These are phyloP conservation scores for Ctenomys sociabilis DNA, from an alignment of 2,113 vertebrate genomes.

Conservation along the genomic window DNA sequence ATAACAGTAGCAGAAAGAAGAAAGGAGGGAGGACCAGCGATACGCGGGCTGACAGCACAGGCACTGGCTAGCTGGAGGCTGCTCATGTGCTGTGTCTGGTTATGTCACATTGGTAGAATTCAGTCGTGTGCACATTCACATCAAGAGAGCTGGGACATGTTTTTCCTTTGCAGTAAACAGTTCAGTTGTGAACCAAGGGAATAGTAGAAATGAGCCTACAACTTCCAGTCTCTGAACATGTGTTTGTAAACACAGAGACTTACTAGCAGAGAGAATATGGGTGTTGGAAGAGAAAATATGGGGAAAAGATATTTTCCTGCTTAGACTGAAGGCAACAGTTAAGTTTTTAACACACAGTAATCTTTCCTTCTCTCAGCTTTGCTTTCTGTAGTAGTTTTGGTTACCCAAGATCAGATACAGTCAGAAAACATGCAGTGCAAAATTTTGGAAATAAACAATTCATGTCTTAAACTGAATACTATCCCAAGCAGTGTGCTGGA, in stretches of 20 bases:
- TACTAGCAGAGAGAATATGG: neutral
- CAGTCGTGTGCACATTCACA: neutral
- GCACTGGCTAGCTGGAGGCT: neutral
- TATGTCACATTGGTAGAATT: neutral
- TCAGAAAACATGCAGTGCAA: neutral
- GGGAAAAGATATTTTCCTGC: neutral
- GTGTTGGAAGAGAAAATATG: neutral
- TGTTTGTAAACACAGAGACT: neutral
- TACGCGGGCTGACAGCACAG: accelerated
- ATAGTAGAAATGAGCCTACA: neutral
- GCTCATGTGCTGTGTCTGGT: neutral
- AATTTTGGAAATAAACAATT: neutral
- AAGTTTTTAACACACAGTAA: neutral
- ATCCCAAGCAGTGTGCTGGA: neutral
- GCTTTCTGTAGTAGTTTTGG: neutral
- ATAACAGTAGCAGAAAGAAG: neutral
- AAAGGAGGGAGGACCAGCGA: neutral
- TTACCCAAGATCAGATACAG: neutral
- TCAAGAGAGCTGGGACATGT: neutral
- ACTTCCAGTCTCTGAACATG: neutral
- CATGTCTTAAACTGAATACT: neutral
- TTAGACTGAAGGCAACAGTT: neutral
- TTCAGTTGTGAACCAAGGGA: neutral
- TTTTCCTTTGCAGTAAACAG: neutral
- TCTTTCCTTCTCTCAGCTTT: neutral